Conservation (phyloP, 2,797 vertebrate species). For the Melanotaenia trifasciata region DNA sequence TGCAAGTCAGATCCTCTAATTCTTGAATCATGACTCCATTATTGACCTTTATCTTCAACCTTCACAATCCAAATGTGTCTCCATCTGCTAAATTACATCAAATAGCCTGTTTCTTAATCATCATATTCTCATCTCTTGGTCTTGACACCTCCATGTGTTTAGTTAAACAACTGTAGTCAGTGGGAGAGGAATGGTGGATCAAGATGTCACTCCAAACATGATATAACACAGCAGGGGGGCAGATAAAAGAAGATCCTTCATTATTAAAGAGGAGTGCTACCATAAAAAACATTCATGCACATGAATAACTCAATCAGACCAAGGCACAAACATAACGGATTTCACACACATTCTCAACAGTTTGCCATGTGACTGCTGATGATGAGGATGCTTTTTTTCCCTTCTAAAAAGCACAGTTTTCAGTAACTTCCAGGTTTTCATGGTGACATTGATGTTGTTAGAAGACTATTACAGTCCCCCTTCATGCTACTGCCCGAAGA, state of each 20-base stretch:
- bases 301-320: conserved; percentile 64
- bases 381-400: not conserved
- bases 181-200: conserved; percentile 44
- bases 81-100: conserved; percentile 2
- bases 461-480: conserved; percentile 32
- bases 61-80: not conserved
- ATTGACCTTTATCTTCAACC: not conserved
- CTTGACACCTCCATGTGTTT: not conserved
- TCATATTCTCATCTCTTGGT: not conserved
- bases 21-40: conserved; percentile 3
- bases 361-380: conserved; percentile 1
- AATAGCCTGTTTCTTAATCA: not conserved
- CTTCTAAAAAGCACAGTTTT: conserved; percentile 10
- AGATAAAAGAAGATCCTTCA: conserved; percentile 61
- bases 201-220: conserved; percentile 64
- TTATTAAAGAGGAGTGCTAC: conserved; percentile 73
- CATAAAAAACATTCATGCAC: conserved; percentile 77
- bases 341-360: conserved; percentile 12
- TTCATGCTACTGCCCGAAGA: conserved; percentile 44
- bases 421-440: conserved; percentile 31
- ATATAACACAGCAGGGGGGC: conserved; percentile 43
- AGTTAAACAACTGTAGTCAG: conserved; percentile 36
- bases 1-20: not conserved
- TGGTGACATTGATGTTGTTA: conserved; percentile 33
- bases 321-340: conserved; percentile 8